Conservation (phyloP, 2,888 invertebrate genomes). For the Hofmannophila pseudospretella region DNA sequence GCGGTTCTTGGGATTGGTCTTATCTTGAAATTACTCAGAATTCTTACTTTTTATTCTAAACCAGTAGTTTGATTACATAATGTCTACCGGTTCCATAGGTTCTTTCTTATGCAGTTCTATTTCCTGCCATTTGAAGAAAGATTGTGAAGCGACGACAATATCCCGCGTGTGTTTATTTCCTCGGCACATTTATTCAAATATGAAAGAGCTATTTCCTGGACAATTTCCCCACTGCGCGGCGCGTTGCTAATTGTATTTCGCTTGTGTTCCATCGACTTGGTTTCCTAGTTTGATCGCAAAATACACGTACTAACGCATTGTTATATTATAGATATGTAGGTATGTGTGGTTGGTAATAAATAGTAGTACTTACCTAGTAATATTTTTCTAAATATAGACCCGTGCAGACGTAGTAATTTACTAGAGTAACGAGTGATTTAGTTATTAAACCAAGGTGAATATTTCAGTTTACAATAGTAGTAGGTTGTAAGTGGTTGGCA, state of each 20-base stretch:
- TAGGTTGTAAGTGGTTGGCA: too few relatives aligned
- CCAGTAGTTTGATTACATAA: not conserved
- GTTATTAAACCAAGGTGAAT: too few relatives aligned
- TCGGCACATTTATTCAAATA: conserved; percentile 63
- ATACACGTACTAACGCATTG: too few relatives aligned
- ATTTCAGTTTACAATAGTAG: too few relatives aligned
- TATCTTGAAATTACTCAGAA: not conserved
- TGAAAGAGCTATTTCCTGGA: conserved; percentile 68
- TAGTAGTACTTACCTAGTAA: too few relatives aligned
- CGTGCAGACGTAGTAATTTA: too few relatives aligned
- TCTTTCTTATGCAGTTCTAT: conserved; percentile 14
- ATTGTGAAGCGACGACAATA: conserved; percentile 58
- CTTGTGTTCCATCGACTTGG: conserved; percentile 18
- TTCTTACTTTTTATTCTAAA: not conserved
- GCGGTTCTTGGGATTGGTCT: not conserved
- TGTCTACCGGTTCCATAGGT: too few relatives aligned
- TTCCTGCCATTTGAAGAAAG: conserved; percentile 39
- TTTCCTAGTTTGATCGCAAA: conserved; percentile 15
- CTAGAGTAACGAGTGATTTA: too few relatives aligned
- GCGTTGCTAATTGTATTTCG: conserved; percentile 32
- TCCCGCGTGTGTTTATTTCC: conserved; percentile 70
- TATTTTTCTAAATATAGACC: too few relatives aligned
- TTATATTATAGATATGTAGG: too few relatives aligned
- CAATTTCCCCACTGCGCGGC: conserved; percentile 48
- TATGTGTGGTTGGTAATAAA: too few relatives aligned